Evolutionary conservation across 1,140 invertebrate genomes (phyloP).

Genomic region (Nasonia vitripennis): DNA sequence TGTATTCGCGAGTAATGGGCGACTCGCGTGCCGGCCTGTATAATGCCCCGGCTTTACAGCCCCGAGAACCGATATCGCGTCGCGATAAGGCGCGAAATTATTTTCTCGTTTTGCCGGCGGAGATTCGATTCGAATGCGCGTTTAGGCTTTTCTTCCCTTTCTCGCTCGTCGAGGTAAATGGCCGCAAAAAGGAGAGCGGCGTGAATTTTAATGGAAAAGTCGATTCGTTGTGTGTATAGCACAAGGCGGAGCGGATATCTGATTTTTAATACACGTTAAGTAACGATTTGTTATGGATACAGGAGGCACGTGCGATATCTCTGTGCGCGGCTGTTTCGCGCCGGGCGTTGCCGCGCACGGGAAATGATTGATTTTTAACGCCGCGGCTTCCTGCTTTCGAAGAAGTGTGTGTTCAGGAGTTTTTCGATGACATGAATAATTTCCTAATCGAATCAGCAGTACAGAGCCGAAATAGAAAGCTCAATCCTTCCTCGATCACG

Average conservation of each 20-base stretch:
- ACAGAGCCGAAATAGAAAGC: too few species aligned
- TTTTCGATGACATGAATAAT: too few species aligned
- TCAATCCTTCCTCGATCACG: not conserved
- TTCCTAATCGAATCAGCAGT: too few species aligned
- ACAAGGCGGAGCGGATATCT: not conserved
- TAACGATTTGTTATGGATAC: slow-evolving; percentile 10
- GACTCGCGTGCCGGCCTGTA: slow-evolving; percentile 29
- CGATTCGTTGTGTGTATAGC: not conserved
- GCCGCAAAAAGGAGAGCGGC: not conserved
- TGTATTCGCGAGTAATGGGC: slow-evolving; percentile 27
- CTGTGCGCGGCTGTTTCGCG: too few species aligned
- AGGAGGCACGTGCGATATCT: too few species aligned
- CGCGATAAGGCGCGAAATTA: slow-evolving; percentile 36
- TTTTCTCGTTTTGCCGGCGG: slow-evolving; percentile 26
- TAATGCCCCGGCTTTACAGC: not conserved
- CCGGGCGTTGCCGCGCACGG: not conserved
- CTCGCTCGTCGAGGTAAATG: slow-evolving; percentile 34
- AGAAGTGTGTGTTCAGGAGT: too few species aligned
- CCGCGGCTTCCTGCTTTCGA: too few species aligned
- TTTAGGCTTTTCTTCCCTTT: slow-evolving; percentile 48
- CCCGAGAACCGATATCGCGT: not conserved
- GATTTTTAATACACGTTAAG: slow-evolving; percentile 23
- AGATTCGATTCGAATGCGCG: slow-evolving; percentile 39
- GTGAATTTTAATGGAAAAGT: slow-evolving; percentile 29
- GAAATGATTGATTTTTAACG: too few species aligned